These are phyloP conservation scores for Teinopalpus imperialis DNA, from an alignment of 2,888 invertebrate species.

Conservation along the genomic window DNA sequence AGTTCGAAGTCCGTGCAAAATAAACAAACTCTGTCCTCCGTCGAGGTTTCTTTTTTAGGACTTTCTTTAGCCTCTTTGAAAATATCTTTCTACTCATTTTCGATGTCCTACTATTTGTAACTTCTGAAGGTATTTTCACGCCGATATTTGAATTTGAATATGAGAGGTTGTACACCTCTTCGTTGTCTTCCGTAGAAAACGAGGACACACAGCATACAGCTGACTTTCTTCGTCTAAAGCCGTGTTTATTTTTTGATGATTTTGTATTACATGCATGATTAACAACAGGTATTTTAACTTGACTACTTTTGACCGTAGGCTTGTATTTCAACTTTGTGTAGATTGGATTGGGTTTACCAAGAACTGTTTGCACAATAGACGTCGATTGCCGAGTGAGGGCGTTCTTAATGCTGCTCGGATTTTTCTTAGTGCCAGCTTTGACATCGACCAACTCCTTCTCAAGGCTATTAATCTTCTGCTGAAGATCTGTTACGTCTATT, in stretches of 20 bases:
- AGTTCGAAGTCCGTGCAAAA: slow-evolving; percentile 40
- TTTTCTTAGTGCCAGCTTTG: slow-evolving; percentile 6
- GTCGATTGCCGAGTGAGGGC: slow-evolving; percentile 1
- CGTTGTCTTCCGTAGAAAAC: slow-evolving; percentile 5
- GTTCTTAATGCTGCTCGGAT: slow-evolving; percentile 11
- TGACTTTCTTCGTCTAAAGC: slow-evolving; percentile 10
- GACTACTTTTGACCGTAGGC: slow-evolving; percentile 6
- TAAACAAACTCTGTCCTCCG: slow-evolving; percentile 39
- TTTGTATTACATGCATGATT: slow-evolving; percentile 19
- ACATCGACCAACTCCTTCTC: slow-evolving; percentile 54
- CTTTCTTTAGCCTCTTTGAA: slow-evolving; percentile 35
- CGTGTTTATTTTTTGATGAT: background rate
- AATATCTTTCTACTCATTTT: slow-evolving; percentile 25
- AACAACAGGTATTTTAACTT: slow-evolving; percentile 8
- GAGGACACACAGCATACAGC: slow-evolving; percentile 12
- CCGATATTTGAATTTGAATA: slow-evolving; percentile 9
- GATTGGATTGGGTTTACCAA: slow-evolving; percentile 14
- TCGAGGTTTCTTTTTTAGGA: slow-evolving; percentile 33
- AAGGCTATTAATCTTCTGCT: slow-evolving; percentile 57
- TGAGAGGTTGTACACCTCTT: slow-evolving; percentile 2
- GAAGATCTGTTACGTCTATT: slow-evolving; percentile 70
- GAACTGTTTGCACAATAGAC: slow-evolving; percentile 16
- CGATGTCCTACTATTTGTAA: background rate
- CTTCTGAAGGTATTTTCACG: background rate
- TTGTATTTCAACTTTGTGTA: slow-evolving; percentile 3